Conservation (phyloP, 2,113 vertebrate genomes). For the Caracal caracal region DNA sequence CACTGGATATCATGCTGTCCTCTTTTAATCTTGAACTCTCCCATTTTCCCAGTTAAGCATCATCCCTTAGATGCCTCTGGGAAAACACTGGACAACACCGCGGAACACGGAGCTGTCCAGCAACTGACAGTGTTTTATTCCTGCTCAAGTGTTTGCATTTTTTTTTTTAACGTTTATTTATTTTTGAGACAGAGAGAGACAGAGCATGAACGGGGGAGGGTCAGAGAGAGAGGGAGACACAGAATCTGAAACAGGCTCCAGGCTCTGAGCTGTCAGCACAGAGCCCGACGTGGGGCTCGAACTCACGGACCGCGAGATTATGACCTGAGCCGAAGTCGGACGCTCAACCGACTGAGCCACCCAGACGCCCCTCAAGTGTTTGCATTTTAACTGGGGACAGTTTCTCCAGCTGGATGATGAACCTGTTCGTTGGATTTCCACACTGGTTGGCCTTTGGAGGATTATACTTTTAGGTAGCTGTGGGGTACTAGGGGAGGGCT, state of each 20-base stretch:
- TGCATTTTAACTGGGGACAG: neutral
- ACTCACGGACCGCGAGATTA: no score
- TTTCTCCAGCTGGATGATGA: neutral
- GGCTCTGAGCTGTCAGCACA: no score
- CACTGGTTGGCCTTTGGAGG: neutral
- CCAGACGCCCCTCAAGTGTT: rapidly evolving
- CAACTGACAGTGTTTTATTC: rapidly evolving
- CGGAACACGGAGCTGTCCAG: neutral
- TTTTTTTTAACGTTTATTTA: no score
- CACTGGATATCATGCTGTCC: neutral
- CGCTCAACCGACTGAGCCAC: no score
- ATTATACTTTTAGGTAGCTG: neutral
- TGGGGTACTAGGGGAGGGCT: neutral
- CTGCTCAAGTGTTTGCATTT: rapidly evolving
- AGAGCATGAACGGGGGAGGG: no score
- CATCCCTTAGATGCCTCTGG: neutral
- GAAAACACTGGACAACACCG: neutral
- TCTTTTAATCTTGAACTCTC: neutral
- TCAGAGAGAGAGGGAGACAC: no score
- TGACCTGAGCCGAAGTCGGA: no score
- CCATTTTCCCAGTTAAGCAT: neutral
- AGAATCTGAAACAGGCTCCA: no score
- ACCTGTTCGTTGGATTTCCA: neutral
- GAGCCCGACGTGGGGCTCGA: no score
- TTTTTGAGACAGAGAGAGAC: no score